Base-by-base conservation (phyloP, 2,888 invertebrate genomes). In the Drosophila atroscutellata region DNA sequence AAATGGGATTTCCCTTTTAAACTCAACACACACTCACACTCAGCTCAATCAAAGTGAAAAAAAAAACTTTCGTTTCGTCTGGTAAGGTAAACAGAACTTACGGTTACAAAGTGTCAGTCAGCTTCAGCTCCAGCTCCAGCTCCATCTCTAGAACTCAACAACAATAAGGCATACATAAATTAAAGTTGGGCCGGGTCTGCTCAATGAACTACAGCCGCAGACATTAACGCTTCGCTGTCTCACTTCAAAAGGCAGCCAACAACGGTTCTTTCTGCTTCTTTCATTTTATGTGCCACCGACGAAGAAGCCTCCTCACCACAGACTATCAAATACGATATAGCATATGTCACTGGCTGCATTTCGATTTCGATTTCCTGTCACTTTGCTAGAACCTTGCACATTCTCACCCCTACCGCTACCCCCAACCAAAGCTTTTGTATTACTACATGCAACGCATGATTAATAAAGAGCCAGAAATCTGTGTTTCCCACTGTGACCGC, bases 1-100 rank as follows among this genome's bases (percentile, higher is more conserved):
- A 89, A 86, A 90, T 83, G 87, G 88, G 85, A 78, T 89, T 90
- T 90, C 90, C 90, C 90, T 87, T 88, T 88, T 86, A 69, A 63
- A 83, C 63, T 47, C 39, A 56, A 68, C 58, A 62, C 61, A 61
- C 39, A 52, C 34, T 39, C 45, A 64, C 45, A 39, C 59, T 45
- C 47, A 72, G 67, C 39, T 65, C 71, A 80, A 81, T 67, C 67
- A 75, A 77, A 70, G 56, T 63, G 59, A 57, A 73, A 60, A 69
- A 72, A n/a, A 74, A 78, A 80, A 89, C 90, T 89, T 90, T 90
- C 90, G 71, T 86, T 87, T 74, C 60, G 74, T 70, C 70, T 78
- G 71, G 58, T 67, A 59, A 73, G 66, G 72, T 63, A 64, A 75
- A 74, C 67, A 78, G 61, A 81, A 80, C 63, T 65, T 62, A 60